Evolutionary conservation across 2,888 invertebrate species (phyloP), one percentile per base, ranked within the genome.

Genomic region (Leucophenga montana): DNA sequence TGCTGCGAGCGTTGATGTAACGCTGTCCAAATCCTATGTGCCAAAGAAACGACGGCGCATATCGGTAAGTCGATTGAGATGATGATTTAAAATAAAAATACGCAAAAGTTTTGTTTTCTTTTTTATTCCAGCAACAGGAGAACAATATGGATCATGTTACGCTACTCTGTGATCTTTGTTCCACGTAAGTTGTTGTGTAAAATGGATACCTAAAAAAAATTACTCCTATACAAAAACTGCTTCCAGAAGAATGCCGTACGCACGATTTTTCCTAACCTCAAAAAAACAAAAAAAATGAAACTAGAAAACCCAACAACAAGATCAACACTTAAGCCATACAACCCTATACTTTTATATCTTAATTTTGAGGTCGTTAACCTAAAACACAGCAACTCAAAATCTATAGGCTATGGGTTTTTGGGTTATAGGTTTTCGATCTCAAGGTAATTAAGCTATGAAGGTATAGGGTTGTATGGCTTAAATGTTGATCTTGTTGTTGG

Each of bases 81-180:
- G 8, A 66, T n/a, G 31, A 18, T 18, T 3, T 39, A 9, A 13
- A 3, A 6, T 0, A n/a, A 11, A 16, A 16, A n/a, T n/a, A n/a
- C 0, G 33, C 22, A 16, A 6, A 39, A 39, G 27, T 8, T 67
- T 20, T 14, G 16, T n/a, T 14, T 14, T 61, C 11, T 67, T 48
- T 67, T 20, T 18, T 67, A 57, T 22, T 74, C 70, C 77, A 79
- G 92, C 93, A 82, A 92, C 93, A 50, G 73, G 94, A 93, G 74
- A 86, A 86, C 73, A 77, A 81, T 39, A 80, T 82, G 73, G 92
- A 92, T 18, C 93, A 92, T 89, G 93, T 94, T n/a, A 91, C 94
- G 54, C 89, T 95, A 8, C 92, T 93, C 68, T 95, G 95, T 87
- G 95, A 95, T 83, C 89, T 95, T 18, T 95, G 95, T 81, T 90